These are phyloP conservation scores for Menura novaehollandiae DNA, from an alignment of 2,113 vertebrate species.

Conservation along the genomic window DNA sequence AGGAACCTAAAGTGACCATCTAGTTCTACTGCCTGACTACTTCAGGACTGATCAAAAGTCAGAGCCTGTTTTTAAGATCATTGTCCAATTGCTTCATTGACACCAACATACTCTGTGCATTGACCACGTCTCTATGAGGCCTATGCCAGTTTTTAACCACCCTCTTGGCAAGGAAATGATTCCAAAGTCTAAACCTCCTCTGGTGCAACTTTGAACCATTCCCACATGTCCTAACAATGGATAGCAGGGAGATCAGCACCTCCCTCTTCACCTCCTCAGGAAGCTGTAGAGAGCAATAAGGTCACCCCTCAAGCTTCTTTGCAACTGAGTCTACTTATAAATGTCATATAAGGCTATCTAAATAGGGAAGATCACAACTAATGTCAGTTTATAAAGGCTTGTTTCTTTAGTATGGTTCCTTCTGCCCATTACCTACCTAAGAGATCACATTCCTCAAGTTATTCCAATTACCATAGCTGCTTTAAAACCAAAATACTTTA, in stretches of 20 bases:
- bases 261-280: neutral
- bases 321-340: neutral
- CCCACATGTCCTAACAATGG: accelerated
- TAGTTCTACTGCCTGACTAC: neutral
- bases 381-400: neutral
- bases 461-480: neutral
- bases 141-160: neutral
- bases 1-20: neutral
- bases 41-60: neutral
- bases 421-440: neutral
- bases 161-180: neutral
- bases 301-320: neutral
- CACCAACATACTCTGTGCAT: neutral
- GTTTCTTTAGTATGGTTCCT: neutral
- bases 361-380: neutral
- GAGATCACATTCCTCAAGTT: neutral
- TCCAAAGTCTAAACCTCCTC: neutral
- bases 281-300: neutral
- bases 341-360: neutral
- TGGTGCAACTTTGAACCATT: neutral
- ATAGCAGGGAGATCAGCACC: neutral
- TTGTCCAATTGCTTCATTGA: neutral
- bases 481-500: neutral
- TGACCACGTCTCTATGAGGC: neutral
- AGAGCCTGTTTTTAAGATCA: neutral